These are phyloP conservation scores for Elysia crispata DNA, from an alignment of 2,888 invertebrate genomes.

Conservation along the genomic window DNA sequence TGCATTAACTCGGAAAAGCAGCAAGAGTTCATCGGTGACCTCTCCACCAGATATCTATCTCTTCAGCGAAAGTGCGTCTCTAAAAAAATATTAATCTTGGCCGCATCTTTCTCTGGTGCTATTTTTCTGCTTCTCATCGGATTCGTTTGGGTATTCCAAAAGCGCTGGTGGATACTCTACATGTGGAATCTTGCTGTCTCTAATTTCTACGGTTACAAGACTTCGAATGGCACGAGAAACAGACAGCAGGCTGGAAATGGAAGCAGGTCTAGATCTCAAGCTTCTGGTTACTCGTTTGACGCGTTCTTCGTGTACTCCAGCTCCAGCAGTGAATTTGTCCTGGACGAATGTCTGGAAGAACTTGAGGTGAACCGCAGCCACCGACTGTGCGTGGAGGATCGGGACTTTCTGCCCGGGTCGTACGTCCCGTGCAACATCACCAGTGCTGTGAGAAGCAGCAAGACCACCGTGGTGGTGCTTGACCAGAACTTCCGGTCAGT, in stretches of 20 bases:
- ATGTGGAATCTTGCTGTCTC: slow-evolving; percentile 1
- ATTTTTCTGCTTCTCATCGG: neutral
- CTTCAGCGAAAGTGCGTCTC: slow-evolving; percentile 20
- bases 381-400: slow-evolving; percentile 41
- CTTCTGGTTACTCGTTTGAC: slow-evolving; percentile 7
- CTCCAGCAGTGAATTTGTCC: slow-evolving; percentile 25
- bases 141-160: slow-evolving; percentile 5
- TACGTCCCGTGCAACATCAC: slow-evolving; percentile 41
- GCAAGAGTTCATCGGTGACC: neutral
- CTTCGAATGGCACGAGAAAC: too few species aligned
- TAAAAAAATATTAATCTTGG: neutral
- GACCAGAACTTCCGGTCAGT: slow-evolving; percentile 33
- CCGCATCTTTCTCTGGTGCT: neutral
- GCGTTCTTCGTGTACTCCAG: slow-evolving; percentile 39
- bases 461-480: slow-evolving; percentile 39
- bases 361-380: slow-evolving; percentile 40
- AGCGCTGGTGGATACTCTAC: slow-evolving; percentile 38
- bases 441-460: slow-evolving; percentile 31
- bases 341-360: slow-evolving; percentile 12
- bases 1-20: slow-evolving; percentile 1
- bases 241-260: too few species aligned
- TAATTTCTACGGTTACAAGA: slow-evolving; percentile 11
- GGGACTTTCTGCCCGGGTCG: slow-evolving; percentile 40
- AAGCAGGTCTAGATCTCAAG: too few species aligned
- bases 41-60: neutral